Base-by-base conservation (phyloP, 2,113 vertebrate genomes). In the Micromys minutus region DNA sequence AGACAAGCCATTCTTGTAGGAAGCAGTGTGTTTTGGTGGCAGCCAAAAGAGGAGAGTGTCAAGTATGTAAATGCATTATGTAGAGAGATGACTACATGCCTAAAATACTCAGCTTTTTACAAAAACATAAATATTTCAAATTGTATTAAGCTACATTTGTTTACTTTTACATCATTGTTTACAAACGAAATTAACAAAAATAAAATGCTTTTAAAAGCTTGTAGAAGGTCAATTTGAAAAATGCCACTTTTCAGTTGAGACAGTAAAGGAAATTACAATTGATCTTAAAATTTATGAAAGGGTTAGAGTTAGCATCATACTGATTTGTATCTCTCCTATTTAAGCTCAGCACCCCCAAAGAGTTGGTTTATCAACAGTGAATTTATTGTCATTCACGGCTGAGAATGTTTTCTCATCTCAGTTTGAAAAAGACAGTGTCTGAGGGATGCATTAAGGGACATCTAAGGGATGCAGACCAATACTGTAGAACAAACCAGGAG, bases 111-210 rank as follows among this genome's bases (percentile, higher is more conserved):
- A 94, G 88, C 59, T 93, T 95, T 76, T 95, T 83, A 84, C 45
- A 89, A 92, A 95, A 91, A 42, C 47, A 61, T 26, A 94, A 92
- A 87, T 92, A 96, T 89, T 96, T 91, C 47, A 91, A 89, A 96
- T 76, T 92, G n/a, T 94, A 45, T 79, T n/a, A 85, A 67, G 57
- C 21, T 72, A 47, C 19, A 83, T 36, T 36, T 88, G 31, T 91
- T 96, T 94, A 91, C 39, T 76, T 96, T 65, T n/a, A 77, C 31
- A 36, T 36, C 76, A 77, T 16, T 4, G 52, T 80, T 55, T 36
- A 16, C 36, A 42, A n/a, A 71, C 47, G 42, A 83, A 61, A 63
- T 59, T 84, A 61, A 22, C 45, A 10, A 84, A 83, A 45, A 45
- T 16, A 80, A 36, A n/a, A 52, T 81, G 61, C 57, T 88, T 85